phyloP scores from a whole-genome alignment of 2,888 invertebrate genomes.

The Nomada fabriciana region DNA sequence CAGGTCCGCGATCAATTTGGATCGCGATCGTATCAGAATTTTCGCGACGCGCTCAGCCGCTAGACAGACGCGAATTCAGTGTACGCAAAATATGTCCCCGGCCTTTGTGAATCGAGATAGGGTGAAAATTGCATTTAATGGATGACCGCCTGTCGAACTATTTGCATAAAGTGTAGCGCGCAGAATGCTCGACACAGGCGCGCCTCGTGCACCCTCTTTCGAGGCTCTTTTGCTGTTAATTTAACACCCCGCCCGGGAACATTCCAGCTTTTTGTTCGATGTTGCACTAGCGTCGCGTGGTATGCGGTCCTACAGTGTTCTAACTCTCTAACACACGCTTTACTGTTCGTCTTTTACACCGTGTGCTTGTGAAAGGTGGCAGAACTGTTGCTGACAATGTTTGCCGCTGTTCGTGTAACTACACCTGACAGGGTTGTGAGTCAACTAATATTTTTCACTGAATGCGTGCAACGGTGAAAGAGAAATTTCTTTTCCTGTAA shows the following conservation, averaged over 20 bases:
- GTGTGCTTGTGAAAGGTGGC: constrained; percentile 2
- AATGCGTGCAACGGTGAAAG: neutral
- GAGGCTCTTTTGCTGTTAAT: constrained; percentile 51
- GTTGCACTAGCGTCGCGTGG: constrained; percentile 19
- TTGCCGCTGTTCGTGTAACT: constrained; percentile 6
- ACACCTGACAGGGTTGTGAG: neutral
- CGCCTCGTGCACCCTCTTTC: constrained; percentile 27
- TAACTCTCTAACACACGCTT: neutral
- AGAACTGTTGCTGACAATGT: constrained; percentile 19
- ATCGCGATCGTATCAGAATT: constrained; percentile 56
- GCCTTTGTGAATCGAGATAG: constrained; percentile 53
- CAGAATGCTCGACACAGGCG: constrained; percentile 43
- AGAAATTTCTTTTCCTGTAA: neutral
- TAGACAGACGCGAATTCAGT: neutral
- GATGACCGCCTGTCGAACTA: constrained; percentile 70
- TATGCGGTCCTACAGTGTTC: neutral
- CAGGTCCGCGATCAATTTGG: constrained; percentile 24
- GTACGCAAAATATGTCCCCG: constrained; percentile 51
- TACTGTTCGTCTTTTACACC: neutral
- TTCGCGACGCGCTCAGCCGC: constrained; percentile 35
- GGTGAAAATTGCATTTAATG: constrained; percentile 70
- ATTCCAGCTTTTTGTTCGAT: constrained; percentile 53
- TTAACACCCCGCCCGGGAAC: constrained; percentile 36
- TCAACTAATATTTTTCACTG: constrained; percentile 5
- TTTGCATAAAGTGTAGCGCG: constrained; percentile 63